A percentile compares a stretch with the other conserved stretches of the same genome.
Conservation (phyloP, 2,113 vertebrate species). For the Equus quagga region DNA sequence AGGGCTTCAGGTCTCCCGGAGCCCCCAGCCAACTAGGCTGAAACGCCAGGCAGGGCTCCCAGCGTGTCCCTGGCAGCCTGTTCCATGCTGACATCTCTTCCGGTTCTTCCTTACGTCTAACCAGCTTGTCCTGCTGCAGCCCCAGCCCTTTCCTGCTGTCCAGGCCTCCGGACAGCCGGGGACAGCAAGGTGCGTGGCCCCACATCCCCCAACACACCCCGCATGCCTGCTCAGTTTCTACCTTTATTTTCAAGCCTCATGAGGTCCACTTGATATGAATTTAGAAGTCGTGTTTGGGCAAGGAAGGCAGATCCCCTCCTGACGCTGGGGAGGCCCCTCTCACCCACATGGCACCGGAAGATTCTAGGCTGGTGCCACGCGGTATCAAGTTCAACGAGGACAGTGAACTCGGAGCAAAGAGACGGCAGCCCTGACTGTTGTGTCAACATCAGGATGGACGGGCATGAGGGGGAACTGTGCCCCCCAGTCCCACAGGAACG, state of each 20-base stretch:
- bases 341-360: neutral
- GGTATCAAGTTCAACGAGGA: neutral
- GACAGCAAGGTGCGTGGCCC: neutral
- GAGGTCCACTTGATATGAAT: accelerated
- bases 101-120: neutral
- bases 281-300: neutral
- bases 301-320: neutral
- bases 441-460: neutral
- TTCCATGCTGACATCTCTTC: neutral
- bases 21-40: neutral
- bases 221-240: neutral
- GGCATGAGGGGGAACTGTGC: neutral
- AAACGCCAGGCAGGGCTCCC: neutral
- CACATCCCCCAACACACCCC: neutral
- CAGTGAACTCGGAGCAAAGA: neutral
- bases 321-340: neutral
- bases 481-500: neutral
- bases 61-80: accelerated
- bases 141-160: neutral
- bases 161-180: neutral
- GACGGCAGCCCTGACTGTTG: neutral
- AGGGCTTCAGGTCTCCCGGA: neutral
- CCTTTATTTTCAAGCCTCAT: neutral
- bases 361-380: neutral
- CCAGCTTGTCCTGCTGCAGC: neutral